Percentiles rank a stretch among this genome's conserved stretches.
Conservation (phyloP, 2,797 vertebrate genomes). For the Amblyraja radiata region DNA sequence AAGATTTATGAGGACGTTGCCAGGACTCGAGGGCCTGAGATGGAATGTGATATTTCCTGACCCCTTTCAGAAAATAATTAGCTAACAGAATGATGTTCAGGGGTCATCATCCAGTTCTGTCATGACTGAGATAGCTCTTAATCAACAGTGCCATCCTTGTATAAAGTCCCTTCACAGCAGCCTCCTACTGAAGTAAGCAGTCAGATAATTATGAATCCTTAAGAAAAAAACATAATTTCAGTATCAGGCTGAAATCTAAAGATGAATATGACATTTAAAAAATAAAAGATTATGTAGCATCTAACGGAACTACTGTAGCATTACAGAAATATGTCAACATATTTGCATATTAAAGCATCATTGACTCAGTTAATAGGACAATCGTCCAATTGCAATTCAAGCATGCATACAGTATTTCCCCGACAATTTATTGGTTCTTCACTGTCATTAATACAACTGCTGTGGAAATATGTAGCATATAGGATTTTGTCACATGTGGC, state of each 20-base stretch:
- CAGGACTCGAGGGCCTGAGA: neutral
- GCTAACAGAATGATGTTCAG: neutral
- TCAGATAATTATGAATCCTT: neutral
- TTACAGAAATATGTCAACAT: neutral
- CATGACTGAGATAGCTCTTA: neutral
- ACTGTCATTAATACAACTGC: neutral
- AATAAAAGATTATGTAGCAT: neutral
- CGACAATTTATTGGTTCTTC: neutral
- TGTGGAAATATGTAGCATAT: neutral
- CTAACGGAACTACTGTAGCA: neutral
- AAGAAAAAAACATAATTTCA: neutral
- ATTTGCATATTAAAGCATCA: neutral
- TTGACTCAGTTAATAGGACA: neutral
- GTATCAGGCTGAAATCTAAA: neutral
- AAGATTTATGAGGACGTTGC: too few relatives aligned
- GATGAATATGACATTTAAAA: neutral
- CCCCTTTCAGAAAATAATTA: neutral
- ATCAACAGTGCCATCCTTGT: neutral
- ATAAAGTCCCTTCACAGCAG: neutral
- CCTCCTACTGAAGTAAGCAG: neutral
- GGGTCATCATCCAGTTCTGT: neutral
- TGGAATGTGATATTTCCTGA: neutral
- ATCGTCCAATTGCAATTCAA: neutral
- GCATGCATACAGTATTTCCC: neutral
- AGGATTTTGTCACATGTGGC: neutral